Evolutionary conservation across 1,140 invertebrate species (phyloP).

Genomic region (Trinorchestia longiramus): DNA sequence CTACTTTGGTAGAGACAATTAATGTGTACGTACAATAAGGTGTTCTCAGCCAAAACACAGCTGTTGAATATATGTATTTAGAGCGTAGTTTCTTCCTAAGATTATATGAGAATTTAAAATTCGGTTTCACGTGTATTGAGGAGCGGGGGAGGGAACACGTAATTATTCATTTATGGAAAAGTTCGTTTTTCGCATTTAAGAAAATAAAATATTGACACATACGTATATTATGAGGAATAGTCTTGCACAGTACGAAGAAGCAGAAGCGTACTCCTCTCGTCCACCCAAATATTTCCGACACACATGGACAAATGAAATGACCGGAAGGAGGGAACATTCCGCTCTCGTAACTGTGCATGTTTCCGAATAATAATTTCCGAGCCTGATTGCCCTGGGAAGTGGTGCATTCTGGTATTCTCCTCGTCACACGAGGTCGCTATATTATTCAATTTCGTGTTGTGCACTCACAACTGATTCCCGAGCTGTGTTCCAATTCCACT

Average conservation of each 20-base stretch:
- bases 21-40: background rate
- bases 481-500: background rate
- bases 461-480: background rate
- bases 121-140: no score
- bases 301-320: background rate
- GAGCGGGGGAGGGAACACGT: background rate
- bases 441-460: background rate
- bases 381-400: background rate
- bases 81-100: background rate
- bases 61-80: background rate
- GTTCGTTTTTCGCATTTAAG: background rate
- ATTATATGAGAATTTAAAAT: background rate
- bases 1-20: background rate
- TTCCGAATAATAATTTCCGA: background rate
- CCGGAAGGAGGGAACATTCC: background rate
- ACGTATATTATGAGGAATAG: background rate
- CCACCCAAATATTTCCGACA: background rate
- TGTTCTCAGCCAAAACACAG: background rate
- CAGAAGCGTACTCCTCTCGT: background rate
- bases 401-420: background rate
- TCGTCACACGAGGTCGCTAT: background rate
- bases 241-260: background rate
- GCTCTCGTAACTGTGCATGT: background rate
- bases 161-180: background rate
- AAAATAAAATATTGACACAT: background rate